Evolutionary conservation across 2,113 vertebrate species (phyloP).

Genomic region (Nothobranchius furzeri): DNA sequence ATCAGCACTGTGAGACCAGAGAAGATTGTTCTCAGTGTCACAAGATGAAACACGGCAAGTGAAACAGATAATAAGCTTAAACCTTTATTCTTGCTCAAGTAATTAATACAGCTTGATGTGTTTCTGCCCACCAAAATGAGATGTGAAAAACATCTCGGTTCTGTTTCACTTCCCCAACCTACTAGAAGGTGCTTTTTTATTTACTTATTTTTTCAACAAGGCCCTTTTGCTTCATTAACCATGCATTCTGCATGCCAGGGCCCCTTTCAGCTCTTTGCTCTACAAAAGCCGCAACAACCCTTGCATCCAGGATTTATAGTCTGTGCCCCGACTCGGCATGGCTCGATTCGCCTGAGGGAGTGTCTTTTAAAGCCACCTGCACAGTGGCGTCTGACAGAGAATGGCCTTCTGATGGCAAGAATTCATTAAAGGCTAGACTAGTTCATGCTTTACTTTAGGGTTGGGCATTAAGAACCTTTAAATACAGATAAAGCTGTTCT

Average conservation of each 20-base stretch:
- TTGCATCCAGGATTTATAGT: constrained; percentile 56
- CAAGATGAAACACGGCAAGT: not conserved
- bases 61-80: not conserved
- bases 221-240: constrained; percentile 63
- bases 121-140: constrained; percentile 7
- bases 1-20: no score
- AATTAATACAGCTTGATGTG: not conserved
- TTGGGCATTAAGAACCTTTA: no score
- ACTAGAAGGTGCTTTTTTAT: constrained; percentile 22
- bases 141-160: constrained; percentile 32
- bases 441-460: not conserved
- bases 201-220: not conserved
- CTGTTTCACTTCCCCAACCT: constrained; percentile 42
- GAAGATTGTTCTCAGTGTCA: no score
- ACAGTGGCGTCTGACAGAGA: constrained; percentile 16
- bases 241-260: constrained; percentile 52
- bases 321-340: constrained; percentile 22
- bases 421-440: constrained; percentile 12
- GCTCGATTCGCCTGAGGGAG: constrained; percentile 24
- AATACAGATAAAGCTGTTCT: no score
- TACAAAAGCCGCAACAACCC: constrained; percentile 65
- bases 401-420: not conserved
- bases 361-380: constrained; percentile 47
- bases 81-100: constrained; percentile 1
- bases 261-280: constrained; percentile 54